These are phyloP conservation scores for Pelmatolapia mariae DNA, from an alignment of 2,113 vertebrate species.

Conservation along the genomic window DNA sequence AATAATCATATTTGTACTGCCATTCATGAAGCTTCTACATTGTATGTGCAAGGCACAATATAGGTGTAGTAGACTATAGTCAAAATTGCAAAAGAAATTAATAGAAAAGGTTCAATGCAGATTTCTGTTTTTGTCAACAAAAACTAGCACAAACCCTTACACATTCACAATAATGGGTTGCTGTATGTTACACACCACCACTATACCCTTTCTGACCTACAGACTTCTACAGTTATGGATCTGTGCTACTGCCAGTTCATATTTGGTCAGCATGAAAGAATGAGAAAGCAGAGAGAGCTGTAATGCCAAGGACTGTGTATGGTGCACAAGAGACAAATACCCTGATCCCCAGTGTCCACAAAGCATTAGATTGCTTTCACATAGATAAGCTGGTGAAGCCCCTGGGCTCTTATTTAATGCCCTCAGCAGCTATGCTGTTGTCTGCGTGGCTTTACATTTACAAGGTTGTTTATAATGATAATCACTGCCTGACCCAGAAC, in stretches of 20 bases:
- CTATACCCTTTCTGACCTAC: not conserved
- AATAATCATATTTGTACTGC: not conserved
- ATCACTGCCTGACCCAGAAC: not conserved
- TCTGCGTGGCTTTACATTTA: not conserved
- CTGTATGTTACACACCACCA: not conserved
- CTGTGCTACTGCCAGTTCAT: not conserved
- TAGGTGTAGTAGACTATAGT: not conserved
- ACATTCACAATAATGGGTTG: not conserved
- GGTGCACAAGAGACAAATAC: slow-evolving; percentile 33
- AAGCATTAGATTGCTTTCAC: slow-evolving; percentile 25
- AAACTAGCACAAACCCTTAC: not conserved
- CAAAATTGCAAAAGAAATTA: not conserved
- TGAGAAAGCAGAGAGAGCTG: not conserved
- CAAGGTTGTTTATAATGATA: not conserved
- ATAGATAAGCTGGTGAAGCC: not conserved
- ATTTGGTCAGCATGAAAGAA: slow-evolving; percentile 5
- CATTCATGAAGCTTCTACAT: not conserved
- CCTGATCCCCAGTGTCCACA: slow-evolving; percentile 19
- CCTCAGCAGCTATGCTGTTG: not conserved
- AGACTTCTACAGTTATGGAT: not conserved
- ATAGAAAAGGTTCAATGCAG: not conserved
- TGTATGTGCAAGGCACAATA: not conserved
- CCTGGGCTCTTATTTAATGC: not conserved
- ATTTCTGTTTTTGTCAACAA: not conserved
- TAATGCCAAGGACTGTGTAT: not conserved